phyloP scores from a whole-genome alignment of 2,888 invertebrate species.

The Mantis religiosa region DNA sequence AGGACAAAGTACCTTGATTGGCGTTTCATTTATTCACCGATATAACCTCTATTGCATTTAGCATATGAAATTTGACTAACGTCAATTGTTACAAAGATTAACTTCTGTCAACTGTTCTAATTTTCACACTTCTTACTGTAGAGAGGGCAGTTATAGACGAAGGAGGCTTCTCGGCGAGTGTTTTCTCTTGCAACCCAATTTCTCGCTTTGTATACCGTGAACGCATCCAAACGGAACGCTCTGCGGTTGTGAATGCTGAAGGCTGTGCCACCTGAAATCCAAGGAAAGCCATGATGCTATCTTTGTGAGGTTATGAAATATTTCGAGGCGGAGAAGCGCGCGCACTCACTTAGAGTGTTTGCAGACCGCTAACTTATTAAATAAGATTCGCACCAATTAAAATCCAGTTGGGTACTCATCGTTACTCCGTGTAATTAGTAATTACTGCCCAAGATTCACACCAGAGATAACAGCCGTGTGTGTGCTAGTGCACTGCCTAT shows the following conservation, averaged over 20 bases:
- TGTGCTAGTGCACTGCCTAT: no score
- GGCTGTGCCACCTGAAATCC: neutral
- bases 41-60: no score
- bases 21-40: no score
- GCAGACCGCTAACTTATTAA: neutral
- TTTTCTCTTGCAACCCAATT: no score
- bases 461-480: neutral
- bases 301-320: neutral
- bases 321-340: neutral
- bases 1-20: no score
- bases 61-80: no score
- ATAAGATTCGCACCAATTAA: constrained; percentile 3
- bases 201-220: neutral
- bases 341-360: neutral
- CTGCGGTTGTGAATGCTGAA: neutral
- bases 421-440: neutral
- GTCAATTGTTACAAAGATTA: no score
- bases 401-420: neutral
- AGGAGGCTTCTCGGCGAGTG: no score
- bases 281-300: no score
- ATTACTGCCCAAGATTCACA: constrained; percentile 6
- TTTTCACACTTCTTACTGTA: no score
- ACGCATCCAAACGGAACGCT: neutral
- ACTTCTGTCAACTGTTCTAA: no score
- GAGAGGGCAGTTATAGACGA: no score